Evolutionary conservation across 53 echinoderm and acorn worm species (phyloP).

Genomic region (Luidia sarsii): DNA sequence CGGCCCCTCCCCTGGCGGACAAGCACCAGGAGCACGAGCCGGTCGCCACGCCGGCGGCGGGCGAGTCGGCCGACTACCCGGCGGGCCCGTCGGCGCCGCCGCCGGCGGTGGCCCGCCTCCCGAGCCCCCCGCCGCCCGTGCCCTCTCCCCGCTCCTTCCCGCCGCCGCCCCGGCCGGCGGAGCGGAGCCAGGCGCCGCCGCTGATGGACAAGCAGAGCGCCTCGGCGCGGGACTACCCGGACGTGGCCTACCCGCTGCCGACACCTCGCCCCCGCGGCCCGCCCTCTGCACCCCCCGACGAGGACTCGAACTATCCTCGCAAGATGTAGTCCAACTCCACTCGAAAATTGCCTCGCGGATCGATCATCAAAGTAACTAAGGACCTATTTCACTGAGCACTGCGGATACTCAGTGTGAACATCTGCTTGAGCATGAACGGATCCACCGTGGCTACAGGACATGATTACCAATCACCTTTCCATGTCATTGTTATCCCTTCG

Average conservation of each 20-base stretch:
- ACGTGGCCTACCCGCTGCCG: conserved; percentile 3
- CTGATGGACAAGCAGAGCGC: conserved; percentile 28
- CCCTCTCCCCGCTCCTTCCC: not conserved
- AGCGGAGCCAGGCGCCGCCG: not conserved
- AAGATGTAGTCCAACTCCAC: conserved; percentile 35
- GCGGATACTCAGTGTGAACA: no score
- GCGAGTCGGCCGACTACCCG: not conserved
- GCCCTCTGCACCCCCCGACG: conserved; percentile 27
- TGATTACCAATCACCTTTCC: no score
- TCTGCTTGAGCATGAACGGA: no score
- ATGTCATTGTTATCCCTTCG: no score
- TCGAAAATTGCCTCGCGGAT: no score
- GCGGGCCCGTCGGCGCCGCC: no score
- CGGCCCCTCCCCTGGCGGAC: conserved; percentile 8
- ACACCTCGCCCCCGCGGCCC: not conserved
- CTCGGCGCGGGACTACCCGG: not conserved
- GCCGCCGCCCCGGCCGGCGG: not conserved
- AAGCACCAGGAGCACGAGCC: conserved; percentile 29
- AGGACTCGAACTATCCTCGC: conserved; percentile 11
- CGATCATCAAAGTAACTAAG: no score
- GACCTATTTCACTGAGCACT: no score
- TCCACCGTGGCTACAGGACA: no score
- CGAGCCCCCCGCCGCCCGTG: not conserved
- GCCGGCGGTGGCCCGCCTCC: not conserved
- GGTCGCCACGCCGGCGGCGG: no score